Percentiles rank a stretch among this genome's conserved stretches.
Evolutionary conservation across 2,888 invertebrate genomes (phyloP).

Genomic region (Baccha elongata): DNA sequence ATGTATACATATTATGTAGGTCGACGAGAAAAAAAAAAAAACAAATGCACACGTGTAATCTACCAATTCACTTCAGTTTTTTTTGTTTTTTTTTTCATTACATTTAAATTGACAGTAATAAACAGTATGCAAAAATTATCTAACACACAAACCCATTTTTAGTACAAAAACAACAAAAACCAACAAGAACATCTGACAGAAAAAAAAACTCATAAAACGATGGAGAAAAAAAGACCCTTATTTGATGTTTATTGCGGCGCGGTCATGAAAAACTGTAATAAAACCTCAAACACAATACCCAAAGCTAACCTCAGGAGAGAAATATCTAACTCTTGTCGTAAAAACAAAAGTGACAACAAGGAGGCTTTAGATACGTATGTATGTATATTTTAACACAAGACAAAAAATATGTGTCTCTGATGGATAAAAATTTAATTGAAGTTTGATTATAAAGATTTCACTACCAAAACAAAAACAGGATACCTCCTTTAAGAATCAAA

Average conservation of each 20-base stretch:
- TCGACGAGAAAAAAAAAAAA: background rate
- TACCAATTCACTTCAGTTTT: slow-evolving; percentile 24
- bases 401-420: background rate
- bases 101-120: slow-evolving; percentile 56
- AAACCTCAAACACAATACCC: slow-evolving; percentile 42
- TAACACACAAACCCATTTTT: slow-evolving; percentile 28
- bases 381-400: background rate
- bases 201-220: slow-evolving; percentile 20
- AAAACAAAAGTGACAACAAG: slow-evolving; percentile 43
- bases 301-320: slow-evolving; percentile 19
- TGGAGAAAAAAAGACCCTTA: background rate
- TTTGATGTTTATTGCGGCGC: slow-evolving; percentile 38
- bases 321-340: slow-evolving; percentile 21
- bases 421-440: background rate
- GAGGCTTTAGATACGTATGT: slow-evolving; percentile 3
- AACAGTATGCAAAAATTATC: slow-evolving; percentile 31
- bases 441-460: slow-evolving; percentile 48
- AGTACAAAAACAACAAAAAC: slow-evolving; percentile 6
- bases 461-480: background rate
- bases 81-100: slow-evolving; percentile 47
- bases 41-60: slow-evolving; percentile 1
- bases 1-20: too few species aligned
- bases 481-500: slow-evolving; percentile 21
- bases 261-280: slow-evolving; percentile 41
- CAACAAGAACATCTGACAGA: slow-evolving; percentile 14